phyloP scores from a whole-genome alignment of 1,140 invertebrate species.

The Drosophila guanche region DNA sequence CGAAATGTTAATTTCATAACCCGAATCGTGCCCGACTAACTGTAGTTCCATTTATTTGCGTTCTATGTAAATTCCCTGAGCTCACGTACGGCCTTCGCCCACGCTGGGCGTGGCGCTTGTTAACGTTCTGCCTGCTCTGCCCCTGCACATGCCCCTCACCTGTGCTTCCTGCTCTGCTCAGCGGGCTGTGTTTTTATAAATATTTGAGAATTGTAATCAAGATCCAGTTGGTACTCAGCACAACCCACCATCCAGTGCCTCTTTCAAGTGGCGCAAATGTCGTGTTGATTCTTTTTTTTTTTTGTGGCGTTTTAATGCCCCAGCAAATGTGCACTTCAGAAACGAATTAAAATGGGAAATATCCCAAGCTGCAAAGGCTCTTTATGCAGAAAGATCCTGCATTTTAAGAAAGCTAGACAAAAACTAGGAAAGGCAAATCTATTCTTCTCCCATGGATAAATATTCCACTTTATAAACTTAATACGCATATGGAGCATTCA shows the following conservation, averaged over 20 bases:
- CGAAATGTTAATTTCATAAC: slow-evolving; percentile 82
- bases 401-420: too few relatives aligned
- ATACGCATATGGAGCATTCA: too few relatives aligned
- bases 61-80: slow-evolving; percentile 74
- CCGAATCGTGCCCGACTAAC: slow-evolving; percentile 72
- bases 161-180: slow-evolving; percentile 4
- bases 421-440: too few relatives aligned
- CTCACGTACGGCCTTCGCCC: slow-evolving; percentile 39
- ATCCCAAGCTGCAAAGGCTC: slow-evolving; percentile 20
- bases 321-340: slow-evolving; percentile 71
- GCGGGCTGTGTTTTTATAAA: slow-evolving; percentile 69
- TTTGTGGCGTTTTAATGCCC: slow-evolving; percentile 77
- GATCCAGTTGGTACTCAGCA: slow-evolving; percentile 53
- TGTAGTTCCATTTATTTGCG: slow-evolving; percentile 81
- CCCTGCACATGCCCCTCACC: slow-evolving; percentile 9
- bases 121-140: slow-evolving; percentile 41
- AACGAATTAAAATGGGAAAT: slow-evolving; percentile 62
- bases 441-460: too few relatives aligned
- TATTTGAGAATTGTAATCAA: slow-evolving; percentile 83
- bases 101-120: slow-evolving; percentile 26
- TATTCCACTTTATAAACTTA: too few relatives aligned
- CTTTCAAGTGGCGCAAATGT: slow-evolving; percentile 65
- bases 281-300: slow-evolving; percentile 78
- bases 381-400: slow-evolving; percentile 1
- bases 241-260: slow-evolving; percentile 10